Evolutionary conservation across 2,113 vertebrate species (phyloP).

Genomic region (Archocentrus centrarchus): DNA sequence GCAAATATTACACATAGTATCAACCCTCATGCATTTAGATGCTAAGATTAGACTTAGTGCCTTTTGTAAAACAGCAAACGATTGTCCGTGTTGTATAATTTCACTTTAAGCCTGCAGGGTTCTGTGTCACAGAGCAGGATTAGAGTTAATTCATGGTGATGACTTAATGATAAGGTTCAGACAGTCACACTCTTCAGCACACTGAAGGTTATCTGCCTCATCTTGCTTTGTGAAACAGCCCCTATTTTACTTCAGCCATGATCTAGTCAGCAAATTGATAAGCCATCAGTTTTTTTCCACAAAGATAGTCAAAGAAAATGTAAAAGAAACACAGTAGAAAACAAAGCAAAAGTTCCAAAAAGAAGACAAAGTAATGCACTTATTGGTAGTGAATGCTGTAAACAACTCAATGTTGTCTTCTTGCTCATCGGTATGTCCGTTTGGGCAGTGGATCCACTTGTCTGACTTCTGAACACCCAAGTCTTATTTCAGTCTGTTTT

Average conservation of each 20-base stretch:
- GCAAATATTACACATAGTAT: not conserved
- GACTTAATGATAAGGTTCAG: not conserved
- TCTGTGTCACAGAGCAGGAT: not conserved
- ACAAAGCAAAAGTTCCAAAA: not conserved
- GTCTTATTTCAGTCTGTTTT: not conserved
- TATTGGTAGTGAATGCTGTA: conserved; percentile 66
- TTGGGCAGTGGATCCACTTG: not conserved
- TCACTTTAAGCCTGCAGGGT: not conserved
- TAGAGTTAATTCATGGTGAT: not conserved
- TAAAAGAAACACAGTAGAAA: not conserved
- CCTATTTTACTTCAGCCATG: not conserved
- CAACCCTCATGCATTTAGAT: not conserved
- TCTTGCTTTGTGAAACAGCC: not conserved
- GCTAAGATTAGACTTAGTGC: not conserved
- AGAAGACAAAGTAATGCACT: conserved; percentile 65
- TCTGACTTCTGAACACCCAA: not conserved
- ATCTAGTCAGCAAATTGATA: not conserved
- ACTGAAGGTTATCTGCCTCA: not conserved
- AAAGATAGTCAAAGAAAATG: conserved; percentile 12
- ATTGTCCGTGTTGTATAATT: not conserved
- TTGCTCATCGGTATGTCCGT: not conserved
- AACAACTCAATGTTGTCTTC: conserved; percentile 51
- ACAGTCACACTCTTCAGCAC: not conserved
- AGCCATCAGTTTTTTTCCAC: not conserved
- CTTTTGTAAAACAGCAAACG: not conserved